Evolutionary conservation across 2,797 vertebrate species (phyloP), one percentile per base, ranked within the genome.

Genomic region (Podarcis lilfordi): DNA sequence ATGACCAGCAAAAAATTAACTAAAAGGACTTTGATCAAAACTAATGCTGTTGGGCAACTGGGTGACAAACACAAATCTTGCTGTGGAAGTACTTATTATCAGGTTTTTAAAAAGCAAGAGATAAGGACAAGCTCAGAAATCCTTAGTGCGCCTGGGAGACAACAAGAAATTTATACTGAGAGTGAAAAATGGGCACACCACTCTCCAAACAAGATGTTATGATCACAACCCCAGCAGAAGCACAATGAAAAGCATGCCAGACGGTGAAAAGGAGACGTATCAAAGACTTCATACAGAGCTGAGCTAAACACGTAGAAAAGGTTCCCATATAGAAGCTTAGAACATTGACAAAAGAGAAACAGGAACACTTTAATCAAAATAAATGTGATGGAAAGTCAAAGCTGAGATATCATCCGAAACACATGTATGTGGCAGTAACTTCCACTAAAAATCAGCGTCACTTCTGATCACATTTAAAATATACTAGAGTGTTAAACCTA

Each of bases 21-120:
- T 37, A 55, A 72, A 80, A 80, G 78, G 85, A 80, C 85, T 80
- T 68, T 78, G 84, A 78, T 23, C 84, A 64, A 85, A 74, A 61
- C 72, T 75, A 21, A 68, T 32, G n/a, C 43, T 61, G 8, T 59
- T 32, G 27, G 40, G 40, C n/a, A 86, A 19, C 17, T 32, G 40
- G 17, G 32, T 84, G n/a, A 61, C 50, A 61, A 55, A 40, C 75
- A 40, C 40, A 25, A 40, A 35, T 40, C 50, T 80, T 29, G 3
- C 23, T 80, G 9, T 68, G 6, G n/a, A 29, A 55, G 37, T 21
- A 80, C 37, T 55, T 59, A 59, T 40, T 43, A 32, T 8, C 8
- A 43, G 25, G 64, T 27, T 37, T 55, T 35, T 55, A 59, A 80
- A 43, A 13, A 1, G 8, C 32, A 80, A 86, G 29, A 59, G 66